Percentiles rank a stretch among this genome's conserved stretches.
Conservation (phyloP, 2,888 invertebrate genomes). For the Drosophila tripunctata region DNA sequence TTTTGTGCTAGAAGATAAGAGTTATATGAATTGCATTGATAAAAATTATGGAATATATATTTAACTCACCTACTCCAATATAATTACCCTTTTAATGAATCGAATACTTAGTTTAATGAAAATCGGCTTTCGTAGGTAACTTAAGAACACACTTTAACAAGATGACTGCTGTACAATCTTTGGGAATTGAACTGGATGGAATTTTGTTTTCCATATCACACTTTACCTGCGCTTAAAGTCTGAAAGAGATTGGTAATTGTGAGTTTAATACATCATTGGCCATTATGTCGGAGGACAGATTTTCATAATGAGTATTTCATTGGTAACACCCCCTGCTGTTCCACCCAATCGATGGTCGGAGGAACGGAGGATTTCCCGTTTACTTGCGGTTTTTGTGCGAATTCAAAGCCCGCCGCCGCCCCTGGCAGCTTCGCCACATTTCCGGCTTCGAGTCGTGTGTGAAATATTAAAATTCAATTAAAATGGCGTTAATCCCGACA, state of each 20-base stretch:
- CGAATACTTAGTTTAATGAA: too few species aligned
- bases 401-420: constrained; percentile 55
- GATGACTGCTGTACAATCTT: background rate
- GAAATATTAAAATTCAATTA: constrained; percentile 83
- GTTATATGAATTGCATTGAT: too few species aligned
- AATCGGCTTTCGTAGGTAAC: too few species aligned
- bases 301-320: constrained; percentile 75
- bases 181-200: background rate
- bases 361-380: constrained; percentile 45
- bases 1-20: too few species aligned
- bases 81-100: too few species aligned
- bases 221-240: constrained; percentile 19
- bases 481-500: constrained; percentile 80
- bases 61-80: too few species aligned
- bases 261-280: constrained; percentile 50
- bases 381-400: constrained; percentile 70
- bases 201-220: background rate
- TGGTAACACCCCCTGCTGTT: constrained; percentile 28
- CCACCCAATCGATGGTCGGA: constrained; percentile 13
- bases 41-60: too few species aligned
- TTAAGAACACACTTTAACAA: background rate
- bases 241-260: background rate
- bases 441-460: constrained; percentile 71
- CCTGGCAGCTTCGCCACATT: constrained; percentile 43
- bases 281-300: constrained; percentile 67